Conservation (phyloP, 2,888 invertebrate species). For the Nephrotoma guestfalica region DNA sequence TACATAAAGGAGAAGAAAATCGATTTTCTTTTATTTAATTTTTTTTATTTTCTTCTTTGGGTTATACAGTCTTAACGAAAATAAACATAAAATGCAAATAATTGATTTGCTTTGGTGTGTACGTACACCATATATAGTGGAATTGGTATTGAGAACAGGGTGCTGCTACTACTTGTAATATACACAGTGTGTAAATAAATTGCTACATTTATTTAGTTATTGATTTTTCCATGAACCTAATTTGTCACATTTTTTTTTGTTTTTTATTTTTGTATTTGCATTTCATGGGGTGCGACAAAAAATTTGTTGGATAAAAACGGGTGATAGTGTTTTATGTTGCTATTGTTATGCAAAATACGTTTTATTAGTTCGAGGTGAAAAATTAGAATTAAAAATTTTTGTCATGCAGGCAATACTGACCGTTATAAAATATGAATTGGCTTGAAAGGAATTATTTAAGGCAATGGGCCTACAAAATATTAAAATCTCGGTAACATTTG, state of each 20-base stretch:
- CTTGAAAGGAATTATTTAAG: no score
- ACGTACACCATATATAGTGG: background rate
- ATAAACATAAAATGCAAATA: background rate
- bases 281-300: background rate
- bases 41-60: background rate
- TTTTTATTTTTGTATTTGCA: background rate
- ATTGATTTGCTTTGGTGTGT: background rate
- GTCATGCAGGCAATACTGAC: no score
- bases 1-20: background rate
- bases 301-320: background rate
- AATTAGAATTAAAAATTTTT: no score
- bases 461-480: no score
- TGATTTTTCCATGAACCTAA: background rate
- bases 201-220: background rate
- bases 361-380: background rate
- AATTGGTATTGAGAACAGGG: background rate
- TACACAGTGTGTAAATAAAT: background rate
- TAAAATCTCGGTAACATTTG: no score
- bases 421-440: no score
- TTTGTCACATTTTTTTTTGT: background rate
- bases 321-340: background rate
- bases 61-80: background rate
- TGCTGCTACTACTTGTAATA: background rate
- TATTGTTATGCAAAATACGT: background rate
- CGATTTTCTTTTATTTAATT: background rate